Evolutionary conservation across 2,797 vertebrate species (phyloP).

Genomic region (Cryptoblepharus egeriae): DNA sequence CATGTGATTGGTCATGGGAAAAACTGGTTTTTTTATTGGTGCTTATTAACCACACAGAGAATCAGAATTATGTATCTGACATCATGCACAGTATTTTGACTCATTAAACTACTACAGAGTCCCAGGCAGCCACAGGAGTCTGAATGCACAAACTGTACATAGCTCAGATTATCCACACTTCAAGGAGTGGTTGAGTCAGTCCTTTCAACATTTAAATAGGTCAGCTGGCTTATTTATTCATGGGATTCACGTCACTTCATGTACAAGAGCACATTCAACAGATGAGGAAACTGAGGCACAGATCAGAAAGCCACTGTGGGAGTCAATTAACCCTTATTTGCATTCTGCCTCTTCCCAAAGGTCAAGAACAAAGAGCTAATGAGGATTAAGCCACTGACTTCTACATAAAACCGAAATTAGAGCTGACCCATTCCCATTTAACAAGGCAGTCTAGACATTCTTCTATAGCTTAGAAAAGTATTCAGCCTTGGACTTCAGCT

Average conservation of each 20-base stretch:
- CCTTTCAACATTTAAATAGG: background rate
- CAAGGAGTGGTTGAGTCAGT: background rate
- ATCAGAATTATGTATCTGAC: background rate
- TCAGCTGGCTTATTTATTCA: background rate
- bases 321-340: background rate
- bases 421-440: background rate
- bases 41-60: background rate
- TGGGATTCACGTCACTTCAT: background rate
- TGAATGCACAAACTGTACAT: background rate
- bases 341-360: background rate
- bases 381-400: background rate
- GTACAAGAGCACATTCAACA: background rate
- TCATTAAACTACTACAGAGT: background rate
- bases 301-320: background rate
- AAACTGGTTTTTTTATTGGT: too few relatives aligned
- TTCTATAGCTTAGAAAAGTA: background rate
- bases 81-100: background rate
- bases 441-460: background rate
- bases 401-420: background rate
- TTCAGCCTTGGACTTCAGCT: background rate
- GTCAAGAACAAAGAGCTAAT: background rate
- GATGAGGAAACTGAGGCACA: background rate
- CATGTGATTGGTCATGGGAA: constrained; percentile 11
- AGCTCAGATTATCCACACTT: background rate
- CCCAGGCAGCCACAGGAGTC: background rate